Evolutionary conservation across 2,113 vertebrate genomes (phyloP), one percentile per base, ranked within the genome.

Genomic region (Donacobius atricapilla): DNA sequence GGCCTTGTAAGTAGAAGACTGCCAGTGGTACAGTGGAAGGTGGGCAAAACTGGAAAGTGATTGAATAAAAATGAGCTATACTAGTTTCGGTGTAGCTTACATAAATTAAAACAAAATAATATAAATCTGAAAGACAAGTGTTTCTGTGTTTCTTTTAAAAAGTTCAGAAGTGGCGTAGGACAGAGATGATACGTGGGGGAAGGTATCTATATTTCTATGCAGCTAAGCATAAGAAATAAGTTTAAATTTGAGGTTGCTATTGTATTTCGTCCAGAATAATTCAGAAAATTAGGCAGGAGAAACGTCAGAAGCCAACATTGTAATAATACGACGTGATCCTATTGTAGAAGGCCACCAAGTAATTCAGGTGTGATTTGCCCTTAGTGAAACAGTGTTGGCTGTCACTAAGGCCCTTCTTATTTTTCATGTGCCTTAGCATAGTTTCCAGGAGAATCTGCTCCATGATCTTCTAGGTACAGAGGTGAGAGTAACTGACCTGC

Each of bases 291-390:
- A 95, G 54, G 19, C 31, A 75, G 54, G 31, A 39, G 60, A 28
- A 27, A 9, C 30, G 76, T 91, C 42, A 48, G 89, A 87, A 73
- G 47, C 10, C 21, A 69, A 1, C 15, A 33, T 87, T 91, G 20
- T 50, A 42, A 42, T 88, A 71, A 35, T 42, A 21, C 0, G 1
- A 21, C 2, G 0, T 58, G 30, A 47, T 39, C 9, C 42, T 7
- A 15, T 42, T 71, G 48, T 35, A 56, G 40, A 28, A 48, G 30
- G 10, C 35, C n/a, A 61, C 40, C 31, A 42, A 11, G 12, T 76
- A 9, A 42, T 40, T 48, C 30, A 53, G 47, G 11, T 18, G 25
- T 68, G 45, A 47, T 60, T 47, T 60, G 28, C 45, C 16, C n/a
- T 54, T 47, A 42, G 21, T 35, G 63, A 83, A 69, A 21, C 13